phyloP scores from a whole-genome alignment of 2,797 vertebrate genomes.

The Siniperca undulata region DNA sequence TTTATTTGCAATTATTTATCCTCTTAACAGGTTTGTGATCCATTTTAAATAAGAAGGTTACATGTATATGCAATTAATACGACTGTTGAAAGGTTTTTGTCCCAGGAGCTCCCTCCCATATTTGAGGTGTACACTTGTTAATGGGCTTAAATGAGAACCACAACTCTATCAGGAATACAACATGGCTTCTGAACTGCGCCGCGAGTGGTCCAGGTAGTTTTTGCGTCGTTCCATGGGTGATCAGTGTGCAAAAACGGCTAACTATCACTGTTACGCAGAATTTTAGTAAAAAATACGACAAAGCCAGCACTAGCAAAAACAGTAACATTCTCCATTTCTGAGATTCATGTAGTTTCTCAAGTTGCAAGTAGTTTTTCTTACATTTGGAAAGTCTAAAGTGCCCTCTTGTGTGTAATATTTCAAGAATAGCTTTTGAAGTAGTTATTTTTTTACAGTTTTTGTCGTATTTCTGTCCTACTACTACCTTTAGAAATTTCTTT shows the following conservation, averaged over 20 bases:
- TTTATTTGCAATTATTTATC: slow-evolving; percentile 79
- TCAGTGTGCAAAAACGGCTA: neutral
- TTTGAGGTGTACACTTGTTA: slow-evolving; percentile 25
- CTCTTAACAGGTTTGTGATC: slow-evolving; percentile 58
- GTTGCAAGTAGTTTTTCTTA: neutral
- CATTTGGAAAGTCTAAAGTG: slow-evolving; percentile 43
- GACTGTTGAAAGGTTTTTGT: slow-evolving; percentile 66
- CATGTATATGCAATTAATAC: slow-evolving; percentile 78
- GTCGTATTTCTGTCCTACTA: slow-evolving; percentile 62
- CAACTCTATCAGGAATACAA: slow-evolving; percentile 45
- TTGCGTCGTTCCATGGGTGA: slow-evolving; percentile 1
- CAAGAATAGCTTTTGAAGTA: slow-evolving; percentile 49
- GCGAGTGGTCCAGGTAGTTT: slow-evolving; percentile 7
- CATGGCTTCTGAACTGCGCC: slow-evolving; percentile 21
- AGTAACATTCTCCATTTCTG: slow-evolving; percentile 25
- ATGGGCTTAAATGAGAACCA: slow-evolving; percentile 11
- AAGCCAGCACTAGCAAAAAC: slow-evolving; percentile 50
- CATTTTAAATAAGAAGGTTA: slow-evolving; percentile 64
- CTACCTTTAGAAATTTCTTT: slow-evolving; percentile 33
- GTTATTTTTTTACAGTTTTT: slow-evolving; percentile 34
- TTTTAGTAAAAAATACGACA: slow-evolving; percentile 5
- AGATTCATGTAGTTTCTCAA: slow-evolving; percentile 13
- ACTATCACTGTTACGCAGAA: slow-evolving; percentile 15
- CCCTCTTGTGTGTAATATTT: slow-evolving; percentile 47
- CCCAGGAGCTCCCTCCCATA: slow-evolving; percentile 22